Conservation (phyloP, 2,113 vertebrate genomes). For the Brachyhypopomus occidentalis region DNA sequence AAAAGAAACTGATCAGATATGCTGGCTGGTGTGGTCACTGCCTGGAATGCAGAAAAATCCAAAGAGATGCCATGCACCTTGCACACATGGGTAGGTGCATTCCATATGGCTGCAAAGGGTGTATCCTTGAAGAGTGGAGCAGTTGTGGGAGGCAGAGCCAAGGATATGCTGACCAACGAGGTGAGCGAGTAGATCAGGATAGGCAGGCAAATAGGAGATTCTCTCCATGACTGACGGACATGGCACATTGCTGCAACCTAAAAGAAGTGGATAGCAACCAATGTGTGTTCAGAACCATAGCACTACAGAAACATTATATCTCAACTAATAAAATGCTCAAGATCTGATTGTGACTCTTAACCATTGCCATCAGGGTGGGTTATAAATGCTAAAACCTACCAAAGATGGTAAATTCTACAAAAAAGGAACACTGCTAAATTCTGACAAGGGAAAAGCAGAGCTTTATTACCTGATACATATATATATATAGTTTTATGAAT, state of each 20-base stretch:
- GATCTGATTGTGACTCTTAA: too few relatives aligned
- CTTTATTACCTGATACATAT: too few relatives aligned
- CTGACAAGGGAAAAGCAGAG: too few relatives aligned
- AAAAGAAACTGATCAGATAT: conserved; percentile 73
- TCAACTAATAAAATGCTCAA: too few relatives aligned
- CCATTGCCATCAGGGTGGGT: too few relatives aligned
- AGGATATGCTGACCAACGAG: not conserved
- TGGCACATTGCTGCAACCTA: conserved; percentile 13
- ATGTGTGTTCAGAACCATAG: too few relatives aligned
- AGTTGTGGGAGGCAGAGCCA: conserved; percentile 64
- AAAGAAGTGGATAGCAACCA: not conserved
- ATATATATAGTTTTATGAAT: too few relatives aligned
- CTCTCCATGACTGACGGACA: not conserved
- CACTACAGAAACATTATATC: too few relatives aligned
- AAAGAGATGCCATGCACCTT: not conserved
- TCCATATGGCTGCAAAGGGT: conserved; percentile 83
- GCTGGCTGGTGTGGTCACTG: conserved; percentile 71
- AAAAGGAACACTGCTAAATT: too few relatives aligned
- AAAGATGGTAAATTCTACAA: too few relatives aligned
- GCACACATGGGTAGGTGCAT: conserved; percentile 55
- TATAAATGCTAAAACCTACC: too few relatives aligned
- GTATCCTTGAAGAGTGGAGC: conserved; percentile 66
- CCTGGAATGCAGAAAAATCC: conserved; percentile 64
- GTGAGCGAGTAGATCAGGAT: conserved; percentile 38
- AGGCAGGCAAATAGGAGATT: not conserved